Evolutionary conservation across 2,888 invertebrate genomes (phyloP).

Genomic region (Teleogryllus oceanicus): DNA sequence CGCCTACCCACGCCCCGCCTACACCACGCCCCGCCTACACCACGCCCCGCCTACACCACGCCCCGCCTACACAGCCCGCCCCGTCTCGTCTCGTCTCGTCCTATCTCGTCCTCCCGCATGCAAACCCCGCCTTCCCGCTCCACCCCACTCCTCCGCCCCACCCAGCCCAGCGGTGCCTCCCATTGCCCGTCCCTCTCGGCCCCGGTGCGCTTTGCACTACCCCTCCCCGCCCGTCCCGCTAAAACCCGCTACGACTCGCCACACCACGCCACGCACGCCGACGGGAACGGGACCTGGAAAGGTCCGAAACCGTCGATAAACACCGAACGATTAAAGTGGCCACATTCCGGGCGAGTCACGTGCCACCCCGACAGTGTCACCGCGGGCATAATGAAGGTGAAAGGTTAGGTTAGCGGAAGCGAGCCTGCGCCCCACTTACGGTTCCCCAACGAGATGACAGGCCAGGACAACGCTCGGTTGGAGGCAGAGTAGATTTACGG

Average conservation of each 20-base stretch:
- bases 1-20: too few species aligned
- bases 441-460: neutral
- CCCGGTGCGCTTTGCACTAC: neutral
- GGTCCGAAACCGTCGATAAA: neutral
- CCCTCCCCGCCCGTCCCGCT: neutral
- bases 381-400: slow-evolving; percentile 18
- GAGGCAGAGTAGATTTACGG: too few species aligned
- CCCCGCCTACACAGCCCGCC: too few species aligned
- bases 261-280: neutral
- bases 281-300: neutral
- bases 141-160: too few species aligned
- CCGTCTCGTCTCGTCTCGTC: too few species aligned
- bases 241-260: neutral
- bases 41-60: too few species aligned
- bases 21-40: too few species aligned
- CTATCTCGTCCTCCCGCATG: too few species aligned
- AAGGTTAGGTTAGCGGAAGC: neutral
- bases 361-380: neutral
- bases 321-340: neutral
- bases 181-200: neutral
- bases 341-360: slow-evolving; percentile 18
- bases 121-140: too few species aligned
- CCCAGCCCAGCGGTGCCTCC: too few species aligned
- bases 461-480: neutral
- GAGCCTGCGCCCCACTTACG: neutral